These are phyloP conservation scores for Acleris cristana DNA, from an alignment of 2,888 invertebrate species.

Conservation along the genomic window DNA sequence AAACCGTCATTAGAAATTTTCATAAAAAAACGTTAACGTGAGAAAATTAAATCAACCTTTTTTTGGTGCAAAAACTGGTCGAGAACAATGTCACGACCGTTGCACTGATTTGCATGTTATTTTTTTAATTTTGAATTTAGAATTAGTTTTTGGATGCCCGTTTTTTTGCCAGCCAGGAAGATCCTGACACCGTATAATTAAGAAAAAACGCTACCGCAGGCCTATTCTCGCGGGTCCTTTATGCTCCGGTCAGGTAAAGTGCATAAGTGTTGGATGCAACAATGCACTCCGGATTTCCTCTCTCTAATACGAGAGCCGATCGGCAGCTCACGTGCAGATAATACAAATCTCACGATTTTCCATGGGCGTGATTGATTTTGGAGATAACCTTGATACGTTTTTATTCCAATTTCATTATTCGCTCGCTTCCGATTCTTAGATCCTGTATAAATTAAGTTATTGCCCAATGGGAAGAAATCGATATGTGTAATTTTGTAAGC, in stretches of 20 bases:
- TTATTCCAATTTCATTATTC: constrained; percentile 58
- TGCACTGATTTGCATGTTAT: constrained; percentile 74
- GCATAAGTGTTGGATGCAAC: constrained; percentile 74
- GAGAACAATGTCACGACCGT: constrained; percentile 65
- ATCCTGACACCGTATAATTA: constrained; percentile 72
- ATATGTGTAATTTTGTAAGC: constrained; percentile 17
- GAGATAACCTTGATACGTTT: constrained; percentile 70
- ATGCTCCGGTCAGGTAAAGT: constrained; percentile 80
- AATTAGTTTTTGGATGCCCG: constrained; percentile 47
- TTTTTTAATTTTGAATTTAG: constrained; percentile 53
- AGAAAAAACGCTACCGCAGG: constrained; percentile 63
- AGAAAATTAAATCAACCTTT: constrained; percentile 77
- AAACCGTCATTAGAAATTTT: constrained; percentile 80
- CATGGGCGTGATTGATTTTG: constrained; percentile 82
- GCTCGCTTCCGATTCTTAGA: constrained; percentile 50
- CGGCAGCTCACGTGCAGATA: constrained; percentile 81
- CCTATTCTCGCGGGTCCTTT: constrained; percentile 64
- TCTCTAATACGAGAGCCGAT: constrained; percentile 78
- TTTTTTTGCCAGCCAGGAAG: constrained; percentile 48
- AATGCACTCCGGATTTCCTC: constrained; percentile 82
- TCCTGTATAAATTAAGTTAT: constrained; percentile 20
- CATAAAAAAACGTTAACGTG: constrained; percentile 73
- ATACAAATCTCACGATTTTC: constrained; percentile 72
- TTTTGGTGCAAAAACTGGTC: constrained; percentile 57
- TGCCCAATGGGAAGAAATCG: constrained; percentile 18